Evolutionary conservation across 2,888 invertebrate species (phyloP), one percentile per base, ranked within the genome.

Genomic region (Dryocosmus kuriphilus): DNA sequence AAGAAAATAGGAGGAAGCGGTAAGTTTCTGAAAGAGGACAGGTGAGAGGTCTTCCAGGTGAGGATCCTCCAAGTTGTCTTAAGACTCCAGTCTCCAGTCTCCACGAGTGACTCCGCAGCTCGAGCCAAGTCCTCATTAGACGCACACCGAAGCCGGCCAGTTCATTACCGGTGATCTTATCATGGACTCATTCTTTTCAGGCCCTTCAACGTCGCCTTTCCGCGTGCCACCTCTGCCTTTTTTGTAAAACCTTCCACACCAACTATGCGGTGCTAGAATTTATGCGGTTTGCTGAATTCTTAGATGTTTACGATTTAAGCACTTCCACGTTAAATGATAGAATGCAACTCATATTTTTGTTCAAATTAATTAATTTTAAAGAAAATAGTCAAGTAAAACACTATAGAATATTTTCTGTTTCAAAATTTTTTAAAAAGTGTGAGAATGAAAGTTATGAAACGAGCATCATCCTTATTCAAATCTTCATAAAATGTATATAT

Each of bases 101-200:
- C 71, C 51, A 71, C 22, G 75, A 62, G 78, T 77, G 80, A 81
- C 80, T 83, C 78, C 80, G 79, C 80, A 83, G 82, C 78, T 84
- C 79, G 82, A 80, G 78, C 81, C 78, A 77, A 83, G 82, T 84
- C 85, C 89, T 90, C 89, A 88, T 90, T 90, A 89, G 88, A 85
- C 83, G 83, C 84, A 77, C 78, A 79, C 84, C 80, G 84, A 82
- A 83, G 81, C 79, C 76, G 85, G 87, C 87, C 87, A 86, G 88
- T 90, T 90, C 89, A 87, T 90, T 90, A 90, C 88, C 84, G 78
- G 82, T 85, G 88, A 90, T 89, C 88, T 89, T 90, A 89, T 89
- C 89, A 85, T 81, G 82, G 83, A 83, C 86, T 85, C 85, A 86
- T 86, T 86, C 84, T 84, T 86, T 84, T 87, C 85, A 82, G 77